Evolutionary conservation across 2,797 vertebrate genomes (phyloP).

Genomic region (Pangasius macronema): DNA sequence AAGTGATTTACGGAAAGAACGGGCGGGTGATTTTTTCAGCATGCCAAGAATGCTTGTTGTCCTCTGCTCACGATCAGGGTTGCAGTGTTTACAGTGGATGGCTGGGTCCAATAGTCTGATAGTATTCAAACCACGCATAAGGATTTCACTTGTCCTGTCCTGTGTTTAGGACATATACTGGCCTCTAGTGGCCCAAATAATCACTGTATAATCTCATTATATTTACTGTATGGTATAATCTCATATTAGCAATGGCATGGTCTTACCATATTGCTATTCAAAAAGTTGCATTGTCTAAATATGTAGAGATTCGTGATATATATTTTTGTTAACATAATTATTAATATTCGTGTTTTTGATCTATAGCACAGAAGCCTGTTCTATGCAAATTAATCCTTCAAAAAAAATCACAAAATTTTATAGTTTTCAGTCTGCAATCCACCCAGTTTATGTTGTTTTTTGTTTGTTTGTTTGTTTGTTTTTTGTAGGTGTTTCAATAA

Average conservation of each 20-base stretch:
- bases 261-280: background rate
- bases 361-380: background rate
- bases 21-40: conserved; percentile 15
- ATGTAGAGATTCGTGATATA: background rate
- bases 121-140: conserved; percentile 11
- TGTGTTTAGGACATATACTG: conserved; percentile 46
- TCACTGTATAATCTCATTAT: background rate
- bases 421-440: background rate
- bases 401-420: background rate
- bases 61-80: conserved; percentile 14
- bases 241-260: background rate
- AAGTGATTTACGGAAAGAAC: conserved; percentile 31
- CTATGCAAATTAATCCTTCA: background rate
- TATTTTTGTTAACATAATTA: background rate
- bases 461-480: background rate
- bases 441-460: background rate
- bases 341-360: background rate
- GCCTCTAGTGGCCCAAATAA: conserved; percentile 59
- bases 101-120: conserved; percentile 19
- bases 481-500: background rate
- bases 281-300: background rate
- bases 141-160: background rate
- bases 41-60: conserved; percentile 20
- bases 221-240: too few relatives aligned
- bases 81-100: conserved; percentile 15